Conservation (phyloP, 2,888 invertebrate genomes). For the Meiosimyza platycephala region DNA sequence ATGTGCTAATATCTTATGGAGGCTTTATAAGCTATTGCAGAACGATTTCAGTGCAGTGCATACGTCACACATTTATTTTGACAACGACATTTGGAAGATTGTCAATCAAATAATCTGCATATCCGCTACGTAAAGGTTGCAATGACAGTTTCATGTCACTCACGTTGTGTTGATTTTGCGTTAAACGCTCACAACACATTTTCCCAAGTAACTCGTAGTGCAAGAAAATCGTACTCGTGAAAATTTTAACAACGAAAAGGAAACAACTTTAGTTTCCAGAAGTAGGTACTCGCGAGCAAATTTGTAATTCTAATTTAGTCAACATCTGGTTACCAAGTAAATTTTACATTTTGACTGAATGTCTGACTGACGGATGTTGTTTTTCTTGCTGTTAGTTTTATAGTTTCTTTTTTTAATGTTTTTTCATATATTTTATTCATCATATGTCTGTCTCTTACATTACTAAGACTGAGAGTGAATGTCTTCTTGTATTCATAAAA, state of each 20-base stretch:
- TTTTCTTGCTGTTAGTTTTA: neutral
- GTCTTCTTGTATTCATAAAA: too few species aligned
- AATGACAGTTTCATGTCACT: conserved; percentile 2
- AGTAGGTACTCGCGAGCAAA: neutral
- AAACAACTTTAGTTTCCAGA: too few species aligned
- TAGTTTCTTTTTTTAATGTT: conserved; percentile 17
- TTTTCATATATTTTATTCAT: conserved; percentile 1
- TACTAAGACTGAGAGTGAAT: too few species aligned
- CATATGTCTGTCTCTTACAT: neutral
- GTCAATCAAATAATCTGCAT: too few species aligned
- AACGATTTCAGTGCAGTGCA: too few species aligned
- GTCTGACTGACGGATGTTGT: conserved; percentile 1
- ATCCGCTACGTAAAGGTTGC: too few species aligned
- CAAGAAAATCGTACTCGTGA: neutral
- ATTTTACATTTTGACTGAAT: conserved; percentile 12
- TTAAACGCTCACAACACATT: neutral
- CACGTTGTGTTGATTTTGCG: neutral
- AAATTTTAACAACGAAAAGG: too few species aligned
- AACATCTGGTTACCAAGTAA: conserved; percentile 28
- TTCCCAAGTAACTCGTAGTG: neutral
- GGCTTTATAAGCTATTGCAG: too few species aligned
- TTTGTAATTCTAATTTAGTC: conserved; percentile 33
- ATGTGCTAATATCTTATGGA: too few species aligned
- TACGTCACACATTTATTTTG: too few species aligned
- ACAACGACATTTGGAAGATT: too few species aligned